Conservation (phyloP, 2,113 vertebrate genomes). For the Cheirogaleus medius region DNA sequence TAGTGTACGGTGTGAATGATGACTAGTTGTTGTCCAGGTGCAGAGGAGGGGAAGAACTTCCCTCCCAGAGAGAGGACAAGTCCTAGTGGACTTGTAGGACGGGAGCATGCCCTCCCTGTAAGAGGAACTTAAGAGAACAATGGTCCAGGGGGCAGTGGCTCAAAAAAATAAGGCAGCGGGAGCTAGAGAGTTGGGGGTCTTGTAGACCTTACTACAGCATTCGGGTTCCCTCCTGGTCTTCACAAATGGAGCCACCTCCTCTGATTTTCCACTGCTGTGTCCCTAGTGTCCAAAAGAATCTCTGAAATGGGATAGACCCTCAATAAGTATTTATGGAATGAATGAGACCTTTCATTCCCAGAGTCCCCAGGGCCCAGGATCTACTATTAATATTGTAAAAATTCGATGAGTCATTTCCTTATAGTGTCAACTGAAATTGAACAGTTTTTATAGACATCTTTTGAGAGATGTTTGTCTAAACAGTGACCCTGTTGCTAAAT, state of each 20-base stretch:
- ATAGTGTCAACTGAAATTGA: not conserved
- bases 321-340: not conserved
- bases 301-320: no score
- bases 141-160: not conserved
- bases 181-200: not conserved
- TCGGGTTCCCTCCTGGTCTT: not conserved
- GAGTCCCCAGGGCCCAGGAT: not conserved
- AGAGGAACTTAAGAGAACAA: not conserved
- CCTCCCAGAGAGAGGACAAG: not conserved
- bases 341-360: not conserved
- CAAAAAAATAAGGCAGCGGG: fast-evolving
- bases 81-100: fast-evolving
- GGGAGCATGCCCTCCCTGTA: fast-evolving
- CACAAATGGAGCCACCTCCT: fast-evolving
- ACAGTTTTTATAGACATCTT: not conserved
- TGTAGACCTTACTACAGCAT: fast-evolving
- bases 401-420: not conserved
- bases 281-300: not conserved
- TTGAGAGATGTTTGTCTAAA: not conserved
- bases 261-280: not conserved
- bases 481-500: not conserved
- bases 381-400: not conserved
- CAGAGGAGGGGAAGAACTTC: not conserved
- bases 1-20: not conserved
- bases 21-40: not conserved